A percentile compares a stretch with the other conserved stretches of the same genome.
These are phyloP conservation scores for Lasiommata megera DNA, from an alignment of 2,888 invertebrate species.

Conservation along the genomic window DNA sequence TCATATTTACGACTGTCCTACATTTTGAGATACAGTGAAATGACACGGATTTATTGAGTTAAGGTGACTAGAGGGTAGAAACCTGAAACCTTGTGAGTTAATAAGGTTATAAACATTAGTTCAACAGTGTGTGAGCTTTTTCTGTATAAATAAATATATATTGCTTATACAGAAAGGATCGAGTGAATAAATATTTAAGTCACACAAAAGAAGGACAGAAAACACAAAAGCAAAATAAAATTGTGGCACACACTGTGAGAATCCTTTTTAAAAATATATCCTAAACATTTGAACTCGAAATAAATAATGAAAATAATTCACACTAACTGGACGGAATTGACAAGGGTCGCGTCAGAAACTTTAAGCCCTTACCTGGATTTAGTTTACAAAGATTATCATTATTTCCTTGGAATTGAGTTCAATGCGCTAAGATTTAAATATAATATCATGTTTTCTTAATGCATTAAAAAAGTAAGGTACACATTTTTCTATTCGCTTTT, in stretches of 20 bases:
- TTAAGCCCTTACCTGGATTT: constrained; percentile 10
- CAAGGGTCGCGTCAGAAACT: not conserved
- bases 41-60: constrained; percentile 45
- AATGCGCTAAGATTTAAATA: too few species aligned
- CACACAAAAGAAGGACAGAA: not conserved
- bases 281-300: not conserved
- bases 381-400: not conserved
- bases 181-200: not conserved
- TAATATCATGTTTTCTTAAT: too few species aligned
- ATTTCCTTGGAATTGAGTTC: not conserved
- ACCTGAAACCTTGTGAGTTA: constrained; percentile 27
- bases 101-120: not conserved
- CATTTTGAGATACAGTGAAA: constrained; percentile 56
- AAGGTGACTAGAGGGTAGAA: constrained; percentile 16
- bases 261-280: not conserved
- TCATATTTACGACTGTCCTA: constrained; percentile 67
- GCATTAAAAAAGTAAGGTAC: too few species aligned
- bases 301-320: not conserved
- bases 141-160: too few species aligned
- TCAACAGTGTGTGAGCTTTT: not conserved
- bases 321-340: not conserved
- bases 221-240: not conserved
- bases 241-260: not conserved
- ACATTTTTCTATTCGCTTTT: too few species aligned
- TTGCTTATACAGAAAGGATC: not conserved